Conservation (phyloP, 1,140 invertebrate species). For the Leptoteleia sp. region DNA sequence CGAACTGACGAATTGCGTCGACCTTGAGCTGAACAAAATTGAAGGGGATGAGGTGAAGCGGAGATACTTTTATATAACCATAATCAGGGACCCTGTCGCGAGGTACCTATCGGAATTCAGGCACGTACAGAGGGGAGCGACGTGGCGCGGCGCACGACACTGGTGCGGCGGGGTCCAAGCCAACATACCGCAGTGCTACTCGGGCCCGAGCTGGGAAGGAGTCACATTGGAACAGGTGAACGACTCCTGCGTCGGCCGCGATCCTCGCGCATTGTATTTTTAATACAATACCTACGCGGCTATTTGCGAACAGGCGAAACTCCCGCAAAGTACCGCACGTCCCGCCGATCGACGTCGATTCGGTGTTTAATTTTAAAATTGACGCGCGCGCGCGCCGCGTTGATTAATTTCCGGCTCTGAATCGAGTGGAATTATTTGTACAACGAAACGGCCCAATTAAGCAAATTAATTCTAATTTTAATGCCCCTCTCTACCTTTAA, state of each 20-base stretch:
- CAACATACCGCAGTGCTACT: slow-evolving; percentile 90
- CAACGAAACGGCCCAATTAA: not conserved
- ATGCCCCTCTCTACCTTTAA: no score
- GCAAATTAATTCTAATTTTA: no score
- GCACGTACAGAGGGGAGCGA: slow-evolving; percentile 98
- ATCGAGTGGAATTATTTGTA: not conserved
- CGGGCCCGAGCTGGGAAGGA: slow-evolving; percentile 85
- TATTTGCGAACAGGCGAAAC: slow-evolving; percentile 2
- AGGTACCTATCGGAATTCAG: slow-evolving; percentile 96
- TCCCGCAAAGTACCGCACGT: no score
- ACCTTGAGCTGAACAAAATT: slow-evolving; percentile 91
- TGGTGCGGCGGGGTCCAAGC: slow-evolving; percentile 91
- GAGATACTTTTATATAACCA: slow-evolving; percentile 97
- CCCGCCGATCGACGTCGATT: not conserved
- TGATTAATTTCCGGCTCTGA: slow-evolving; percentile 15
- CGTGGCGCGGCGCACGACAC: slow-evolving; percentile 95
- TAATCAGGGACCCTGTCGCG: slow-evolving; percentile 94
- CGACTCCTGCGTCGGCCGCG: slow-evolving; percentile 16
- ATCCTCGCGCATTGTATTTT: not conserved
- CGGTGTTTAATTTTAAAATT: not conserved
- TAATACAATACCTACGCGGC: not conserved
- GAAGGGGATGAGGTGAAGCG: slow-evolving; percentile 90
- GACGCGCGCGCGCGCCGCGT: no score
- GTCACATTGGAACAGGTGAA: slow-evolving; percentile 82
- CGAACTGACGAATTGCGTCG: slow-evolving; percentile 94